These are phyloP conservation scores for Nezara viridula DNA, from an alignment of 2,888 invertebrate species.

Conservation along the genomic window DNA sequence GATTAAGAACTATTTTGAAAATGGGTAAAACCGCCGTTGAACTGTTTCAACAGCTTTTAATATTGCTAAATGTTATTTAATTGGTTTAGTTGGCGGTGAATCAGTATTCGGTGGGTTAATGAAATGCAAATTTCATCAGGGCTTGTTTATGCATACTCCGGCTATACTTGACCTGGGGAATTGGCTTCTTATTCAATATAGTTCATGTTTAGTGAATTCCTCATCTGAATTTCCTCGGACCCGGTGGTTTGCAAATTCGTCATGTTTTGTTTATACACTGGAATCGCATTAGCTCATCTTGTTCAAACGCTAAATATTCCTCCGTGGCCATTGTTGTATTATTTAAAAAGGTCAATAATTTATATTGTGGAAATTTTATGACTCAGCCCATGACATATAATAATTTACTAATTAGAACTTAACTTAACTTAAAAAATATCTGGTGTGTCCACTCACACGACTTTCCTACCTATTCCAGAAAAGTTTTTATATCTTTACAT, in stretches of 20 bases:
- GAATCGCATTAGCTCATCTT: not conserved
- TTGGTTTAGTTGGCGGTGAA: slow-evolving; percentile 30
- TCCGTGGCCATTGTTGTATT: not conserved
- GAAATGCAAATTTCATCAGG: slow-evolving; percentile 21
- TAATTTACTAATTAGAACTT: too few relatives aligned
- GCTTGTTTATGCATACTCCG: slow-evolving; percentile 7
- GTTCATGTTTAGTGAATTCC: slow-evolving; percentile 28
- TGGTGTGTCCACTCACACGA: too few relatives aligned
- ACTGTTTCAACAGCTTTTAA: not conserved
- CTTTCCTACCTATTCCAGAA: too few relatives aligned
- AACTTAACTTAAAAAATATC: too few relatives aligned
- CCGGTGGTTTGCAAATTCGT: slow-evolving; percentile 6
- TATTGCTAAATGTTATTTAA: slow-evolving; percentile 3
- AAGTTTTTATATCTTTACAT: too few relatives aligned
- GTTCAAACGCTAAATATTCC: not conserved
- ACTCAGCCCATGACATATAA: too few relatives aligned
- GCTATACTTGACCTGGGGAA: slow-evolving; percentile 6
- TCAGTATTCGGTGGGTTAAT: not conserved
- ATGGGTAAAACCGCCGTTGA: not conserved
- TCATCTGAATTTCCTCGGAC: slow-evolving; percentile 35
- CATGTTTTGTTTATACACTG: not conserved
- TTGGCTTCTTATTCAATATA: slow-evolving; percentile 35
- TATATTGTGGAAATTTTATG: too few relatives aligned
- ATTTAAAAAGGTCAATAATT: too few relatives aligned
- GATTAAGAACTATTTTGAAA: not conserved